Base-by-base conservation (phyloP, 2,797 vertebrate species). In the Melanotaenia maccullochi region DNA sequence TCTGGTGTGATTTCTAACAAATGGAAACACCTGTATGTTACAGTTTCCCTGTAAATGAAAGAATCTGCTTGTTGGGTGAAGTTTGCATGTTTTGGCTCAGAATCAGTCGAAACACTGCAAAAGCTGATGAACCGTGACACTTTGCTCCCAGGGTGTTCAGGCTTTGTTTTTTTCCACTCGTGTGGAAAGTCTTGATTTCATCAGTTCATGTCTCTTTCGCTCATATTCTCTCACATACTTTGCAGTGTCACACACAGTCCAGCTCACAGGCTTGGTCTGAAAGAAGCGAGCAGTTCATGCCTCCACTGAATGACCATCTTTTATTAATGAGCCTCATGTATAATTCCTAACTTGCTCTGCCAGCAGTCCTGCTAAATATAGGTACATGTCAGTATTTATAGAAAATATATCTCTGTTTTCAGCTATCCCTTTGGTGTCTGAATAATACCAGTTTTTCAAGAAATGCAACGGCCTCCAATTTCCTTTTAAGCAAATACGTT, bases 311-410 rank as follows among this genome's bases (percentile, higher is more conserved):
- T 78, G 73, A 44, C n/a, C 64, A 86, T 85, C 64, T 86, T 90
- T 92, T 88, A 85, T 91, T 89, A 74, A 90, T 91, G 70, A 44
- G 59, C 74, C 83, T 83, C 83, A 85, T 85, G 70, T 70, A 65
- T 76, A 79, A 81, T 81, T 90, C 79, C 60, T 79, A 61, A 66
- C 49, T 30, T 1, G 32, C 65, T 47, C 58, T 70, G 28, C 44
- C 47, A 69, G 78, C 64, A 6, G 60, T 73, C 65, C 76, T 57
- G 58, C 76, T 77, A 60, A 73, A 84, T 75, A 82, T 91, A 86
- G 88, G 87, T 73, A 85, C 58, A 14, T 62, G 62, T 30, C 3
- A 1, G 75, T 88, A 89, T 92, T 90, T 85, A 79, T 92, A 85
- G 85, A 73, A 81, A 67, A 51, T 63, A 40, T 9, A 38, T 63